Conservation (phyloP, 92 coral and sea anemone genomes). For the Porites lobata region DNA sequence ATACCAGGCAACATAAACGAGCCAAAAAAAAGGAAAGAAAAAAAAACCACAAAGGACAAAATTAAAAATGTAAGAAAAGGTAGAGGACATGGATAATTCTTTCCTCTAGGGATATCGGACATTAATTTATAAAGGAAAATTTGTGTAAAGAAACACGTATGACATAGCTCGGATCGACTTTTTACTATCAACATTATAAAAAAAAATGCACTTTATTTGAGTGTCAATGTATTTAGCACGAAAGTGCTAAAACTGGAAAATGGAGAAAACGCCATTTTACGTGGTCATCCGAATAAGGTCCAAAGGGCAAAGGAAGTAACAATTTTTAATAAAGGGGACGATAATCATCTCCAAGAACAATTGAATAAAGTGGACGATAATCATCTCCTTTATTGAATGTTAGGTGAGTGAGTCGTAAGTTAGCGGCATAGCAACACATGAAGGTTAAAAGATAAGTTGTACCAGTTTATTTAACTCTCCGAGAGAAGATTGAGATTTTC, state of each 20-base stretch:
- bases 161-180: neutral
- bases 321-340: no score
- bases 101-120: neutral
- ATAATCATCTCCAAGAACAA: no score
- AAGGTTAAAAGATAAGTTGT: neutral
- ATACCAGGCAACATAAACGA: neutral
- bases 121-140: neutral
- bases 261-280: no score
- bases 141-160: slow-evolving; percentile 13
- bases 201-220: no score
- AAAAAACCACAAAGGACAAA: neutral
- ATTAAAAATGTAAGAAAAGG: no score
- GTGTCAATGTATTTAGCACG: no score
- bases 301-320: no score
- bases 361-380: neutral
- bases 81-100: neutral
- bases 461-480: neutral
- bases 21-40: no score
- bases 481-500: neutral
- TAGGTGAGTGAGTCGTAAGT: neutral
- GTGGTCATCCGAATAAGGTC: no score
- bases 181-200: no score
- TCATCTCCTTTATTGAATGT: slow-evolving; percentile 22
- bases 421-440: slow-evolving; percentile 1
- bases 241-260: no score